Base-by-base conservation (phyloP, 2,888 invertebrate species). In the Eupithecia exiguata region DNA sequence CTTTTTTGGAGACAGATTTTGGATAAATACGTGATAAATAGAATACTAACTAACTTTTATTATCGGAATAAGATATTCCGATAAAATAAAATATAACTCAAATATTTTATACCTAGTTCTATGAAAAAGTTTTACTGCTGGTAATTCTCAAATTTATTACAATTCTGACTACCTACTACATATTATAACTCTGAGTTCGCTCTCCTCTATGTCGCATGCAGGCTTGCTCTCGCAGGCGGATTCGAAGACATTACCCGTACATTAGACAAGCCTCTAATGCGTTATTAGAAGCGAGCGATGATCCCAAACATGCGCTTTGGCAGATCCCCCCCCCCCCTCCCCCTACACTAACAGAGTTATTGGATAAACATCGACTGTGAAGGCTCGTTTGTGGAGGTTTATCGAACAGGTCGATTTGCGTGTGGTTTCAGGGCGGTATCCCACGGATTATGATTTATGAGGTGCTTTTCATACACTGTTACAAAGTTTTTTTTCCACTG, bases 201-300 rank as follows among this genome's bases (percentile, higher is more conserved):
- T n/a, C n/a, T n/a, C n/a, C n/a, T n/a, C n/a, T n/a, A n/a, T n/a
- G n/a, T n/a, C n/a, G n/a, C n/a, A n/a, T n/a, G n/a, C n/a, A n/a
- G n/a, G n/a, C n/a, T n/a, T n/a, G n/a, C n/a, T n/a, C 49, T 35
- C n/a, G 74, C 63, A 53, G 40, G 69, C 30, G 18, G 66, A 66
- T 58, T 69, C 40, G 69, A 67, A 69, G 69, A 75, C 67, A 72
- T 75, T 61, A 71, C 63, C 71, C 43, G 61, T 46, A 67, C 75
- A 72, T 75, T 62, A 75, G 72, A 53, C 61, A 63, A 53, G 69
- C 58, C 58, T 58, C 68, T 74, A 74, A 74, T 70, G 68, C 74
- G 25, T 49, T 70, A 70, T 74, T 74, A 71, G 49, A 58, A 21
- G 43, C 30, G 21, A 67, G 66, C 62, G 74, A 71, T 71, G 49